Evolutionary conservation across 2,888 invertebrate species (phyloP).

Genomic region (Trachelus iudaicus): DNA sequence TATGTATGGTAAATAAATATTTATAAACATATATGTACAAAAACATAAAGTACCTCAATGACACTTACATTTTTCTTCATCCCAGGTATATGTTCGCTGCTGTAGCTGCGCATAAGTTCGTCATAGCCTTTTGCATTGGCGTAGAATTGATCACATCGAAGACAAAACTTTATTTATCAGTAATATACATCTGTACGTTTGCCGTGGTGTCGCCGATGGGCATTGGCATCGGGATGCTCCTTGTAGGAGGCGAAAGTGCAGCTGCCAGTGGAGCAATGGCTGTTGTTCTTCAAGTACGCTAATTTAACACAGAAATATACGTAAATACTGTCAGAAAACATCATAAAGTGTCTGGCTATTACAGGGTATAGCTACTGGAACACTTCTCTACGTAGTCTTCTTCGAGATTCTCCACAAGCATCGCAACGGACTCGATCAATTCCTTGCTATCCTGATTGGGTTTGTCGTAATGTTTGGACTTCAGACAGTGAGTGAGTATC

Average conservation of each 20-base stretch:
- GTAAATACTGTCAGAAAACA: not conserved
- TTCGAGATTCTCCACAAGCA: constrained; percentile 86
- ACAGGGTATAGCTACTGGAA: constrained; percentile 92
- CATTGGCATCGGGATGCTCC: constrained; percentile 78
- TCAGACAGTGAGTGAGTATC: constrained; percentile 71
- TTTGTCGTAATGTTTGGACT: constrained; percentile 80
- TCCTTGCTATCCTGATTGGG: constrained; percentile 74
- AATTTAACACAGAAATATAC: not conserved
- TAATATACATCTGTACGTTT: constrained; percentile 79
- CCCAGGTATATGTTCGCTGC: constrained; percentile 84
- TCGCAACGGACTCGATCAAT: constrained; percentile 73
- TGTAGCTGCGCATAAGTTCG: constrained; percentile 86
- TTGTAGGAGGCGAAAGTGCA: constrained; percentile 72
- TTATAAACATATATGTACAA: not conserved
- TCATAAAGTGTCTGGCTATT: constrained; percentile 19
- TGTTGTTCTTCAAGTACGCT: constrained; percentile 54
- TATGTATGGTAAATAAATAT: constrained; percentile 63
- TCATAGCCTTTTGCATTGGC: constrained; percentile 89
- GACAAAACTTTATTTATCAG: constrained; percentile 72
- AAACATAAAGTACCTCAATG: not conserved
- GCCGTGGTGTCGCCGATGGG: constrained; percentile 85
- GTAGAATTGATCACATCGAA: constrained; percentile 81
- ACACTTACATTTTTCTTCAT: constrained; percentile 21
- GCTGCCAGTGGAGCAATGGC: constrained; percentile 71
- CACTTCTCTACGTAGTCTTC: constrained; percentile 95